Evolutionary conservation across 2,113 vertebrate species (phyloP), one percentile per base, ranked within the genome.

Genomic region (Chitala chitala): DNA sequence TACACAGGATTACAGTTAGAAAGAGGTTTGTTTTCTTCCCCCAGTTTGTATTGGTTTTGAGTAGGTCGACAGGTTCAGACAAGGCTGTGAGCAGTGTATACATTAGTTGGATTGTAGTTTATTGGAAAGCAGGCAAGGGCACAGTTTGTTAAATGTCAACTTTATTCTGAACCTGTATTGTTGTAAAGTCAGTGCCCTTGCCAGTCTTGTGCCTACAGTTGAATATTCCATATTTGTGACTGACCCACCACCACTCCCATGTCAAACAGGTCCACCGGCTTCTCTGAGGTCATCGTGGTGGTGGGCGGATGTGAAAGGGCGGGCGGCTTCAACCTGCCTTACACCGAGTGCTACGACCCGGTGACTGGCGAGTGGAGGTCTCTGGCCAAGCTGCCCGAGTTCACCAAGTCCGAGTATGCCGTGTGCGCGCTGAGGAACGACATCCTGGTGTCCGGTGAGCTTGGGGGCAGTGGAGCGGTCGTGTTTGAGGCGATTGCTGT

Each of bases 311-410:
- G 97, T 84, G 97, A 99, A 85, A 88, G 97, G 76, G 87, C 95
- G 12, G 97, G 97, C 51, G 96, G 96, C 33, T 99, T 98, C 89
- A 99, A 98, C 84, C 88, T 99, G 79, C 97, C 97, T 0, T 98
- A 99, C 72, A 98, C 94, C 0, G 97, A 99, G 81, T 98, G 96
- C 86, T 99, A 96, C 26, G 96, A 99, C 79, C 97, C 97, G 3
- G 92, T 98, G 74, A 98, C 94, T 40, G 96, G 97, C 78, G 96
- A 98, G 15, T 99, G 97, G 97, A 99, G 93, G 71, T 96, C 97
- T 0, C 89, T 99, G 87, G 94, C 96, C 69, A 99, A 99, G 81
- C 92, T 99, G 33, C 97, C 97, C 0, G 97, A 99, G 83, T 99
- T 97, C 79, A 98, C 97, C 63, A 99, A 99, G 79, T 98, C 96